Evolutionary conservation across 2,113 vertebrate genomes (phyloP).

Genomic region (Scortum barcoo): DNA sequence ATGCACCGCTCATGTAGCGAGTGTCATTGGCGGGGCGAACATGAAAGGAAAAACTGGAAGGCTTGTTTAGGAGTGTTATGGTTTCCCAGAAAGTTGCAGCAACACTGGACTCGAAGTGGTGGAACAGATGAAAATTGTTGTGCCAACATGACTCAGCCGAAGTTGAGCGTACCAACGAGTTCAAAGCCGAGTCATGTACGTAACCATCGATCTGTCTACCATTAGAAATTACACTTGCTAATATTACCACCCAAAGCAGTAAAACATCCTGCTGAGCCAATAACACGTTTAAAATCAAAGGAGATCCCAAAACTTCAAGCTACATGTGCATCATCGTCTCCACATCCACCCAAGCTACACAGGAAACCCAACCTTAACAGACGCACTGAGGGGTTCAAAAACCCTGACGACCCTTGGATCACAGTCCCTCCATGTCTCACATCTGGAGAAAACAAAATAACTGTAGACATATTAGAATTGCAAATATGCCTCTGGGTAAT

Average conservation of each 20-base stretch:
- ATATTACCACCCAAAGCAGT: neutral
- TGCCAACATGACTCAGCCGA: neutral
- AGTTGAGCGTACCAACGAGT: neutral
- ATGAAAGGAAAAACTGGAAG: neutral
- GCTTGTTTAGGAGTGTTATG: neutral
- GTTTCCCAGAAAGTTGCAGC: neutral
- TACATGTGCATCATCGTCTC: conserved; percentile 53
- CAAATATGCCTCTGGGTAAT: conserved; percentile 33
- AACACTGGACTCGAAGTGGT: neutral
- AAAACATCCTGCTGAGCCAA: neutral
- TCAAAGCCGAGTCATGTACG: neutral
- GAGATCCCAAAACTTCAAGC: conserved; percentile 24
- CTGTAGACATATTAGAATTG: conserved; percentile 28
- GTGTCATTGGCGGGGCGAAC: rapidly evolving
- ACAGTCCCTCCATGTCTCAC: conserved; percentile 23
- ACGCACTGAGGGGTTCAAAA: conserved; percentile 15
- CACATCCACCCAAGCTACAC: conserved; percentile 29
- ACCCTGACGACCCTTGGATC: conserved; percentile 23
- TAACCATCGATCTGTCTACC: too few species aligned
- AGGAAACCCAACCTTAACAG: conserved; percentile 43
- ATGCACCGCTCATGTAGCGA: neutral
- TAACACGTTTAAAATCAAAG: too few species aligned
- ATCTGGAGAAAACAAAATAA: conserved; percentile 61
- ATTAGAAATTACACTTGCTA: neutral
- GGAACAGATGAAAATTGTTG: neutral